These are phyloP conservation scores for Protobothrops mucrosquamatus DNA, from an alignment of 2,113 vertebrate genomes.

Conservation along the genomic window DNA sequence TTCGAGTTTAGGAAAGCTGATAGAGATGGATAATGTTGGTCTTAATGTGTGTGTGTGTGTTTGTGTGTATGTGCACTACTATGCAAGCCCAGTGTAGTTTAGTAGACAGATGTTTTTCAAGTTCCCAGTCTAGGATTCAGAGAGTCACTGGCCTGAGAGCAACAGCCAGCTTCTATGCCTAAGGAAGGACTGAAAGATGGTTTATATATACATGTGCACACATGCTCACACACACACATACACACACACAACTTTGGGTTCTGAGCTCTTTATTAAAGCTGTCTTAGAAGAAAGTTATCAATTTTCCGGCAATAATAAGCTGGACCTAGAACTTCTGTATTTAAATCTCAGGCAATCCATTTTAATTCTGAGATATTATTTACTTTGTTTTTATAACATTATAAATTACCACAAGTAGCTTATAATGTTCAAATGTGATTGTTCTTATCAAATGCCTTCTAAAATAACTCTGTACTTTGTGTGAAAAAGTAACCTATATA, in stretches of 20 bases:
- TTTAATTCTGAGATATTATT: conserved; percentile 56
- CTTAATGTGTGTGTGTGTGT: conserved; percentile 40
- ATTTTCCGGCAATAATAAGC: background rate
- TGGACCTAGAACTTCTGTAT: conserved; percentile 26
- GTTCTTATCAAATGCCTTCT: conserved; percentile 56
- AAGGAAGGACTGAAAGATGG: conserved; percentile 8
- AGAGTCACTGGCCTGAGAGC: background rate
- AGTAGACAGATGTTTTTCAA: background rate
- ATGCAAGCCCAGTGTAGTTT: background rate
- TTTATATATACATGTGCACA: background rate
- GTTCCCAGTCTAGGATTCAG: background rate
- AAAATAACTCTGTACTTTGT: conserved; percentile 48
- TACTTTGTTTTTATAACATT: conserved; percentile 52
- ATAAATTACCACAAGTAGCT: conserved; percentile 42
- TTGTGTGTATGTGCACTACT: conserved; percentile 39
- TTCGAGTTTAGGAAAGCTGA: background rate
- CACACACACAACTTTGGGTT: background rate
- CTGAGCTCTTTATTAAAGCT: background rate
- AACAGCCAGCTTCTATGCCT: background rate
- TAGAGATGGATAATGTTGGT: conserved; percentile 62
- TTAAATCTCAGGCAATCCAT: conserved; percentile 50
- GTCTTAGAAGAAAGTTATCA: background rate
- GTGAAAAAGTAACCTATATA: conserved; percentile 67
- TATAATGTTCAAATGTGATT: conserved; percentile 58
- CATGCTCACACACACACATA: background rate